A percentile compares a stretch with the other conserved stretches of the same genome.
Conservation (phyloP, 2,797 vertebrate species). For the Dromococcyx pavoninus region DNA sequence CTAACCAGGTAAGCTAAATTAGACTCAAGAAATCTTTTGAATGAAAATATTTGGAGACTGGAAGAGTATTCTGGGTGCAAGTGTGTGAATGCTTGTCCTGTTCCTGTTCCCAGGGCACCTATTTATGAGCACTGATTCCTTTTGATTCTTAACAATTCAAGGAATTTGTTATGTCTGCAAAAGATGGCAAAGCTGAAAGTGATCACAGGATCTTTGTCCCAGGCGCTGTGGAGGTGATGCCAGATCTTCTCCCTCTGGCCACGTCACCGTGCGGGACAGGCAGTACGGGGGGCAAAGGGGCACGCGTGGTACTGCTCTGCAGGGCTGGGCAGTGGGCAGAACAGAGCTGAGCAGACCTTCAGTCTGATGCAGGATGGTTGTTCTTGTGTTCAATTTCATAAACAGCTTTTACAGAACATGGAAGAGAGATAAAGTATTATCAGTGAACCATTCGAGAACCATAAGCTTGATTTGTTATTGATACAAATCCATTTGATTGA, state of each 20-base stretch:
- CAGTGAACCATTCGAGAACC: background rate
- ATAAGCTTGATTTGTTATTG: background rate
- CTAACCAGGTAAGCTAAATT: background rate
- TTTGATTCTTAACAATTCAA: background rate
- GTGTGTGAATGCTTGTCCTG: background rate
- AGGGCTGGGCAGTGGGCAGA: background rate
- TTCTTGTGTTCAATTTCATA: background rate
- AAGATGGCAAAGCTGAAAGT: background rate
- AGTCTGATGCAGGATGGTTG: background rate
- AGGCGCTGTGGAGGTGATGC: background rate
- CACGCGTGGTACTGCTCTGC: background rate
- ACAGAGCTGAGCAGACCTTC: background rate
- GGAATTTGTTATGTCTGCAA: background rate
- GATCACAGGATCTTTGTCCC: background rate
- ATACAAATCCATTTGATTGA: background rate
- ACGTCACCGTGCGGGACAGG: background rate
- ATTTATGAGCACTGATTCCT: background rate
- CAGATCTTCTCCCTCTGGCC: background rate
- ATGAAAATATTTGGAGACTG: background rate
- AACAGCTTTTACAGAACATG: background rate
- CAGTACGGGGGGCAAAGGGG: background rate
- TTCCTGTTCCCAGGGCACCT: background rate
- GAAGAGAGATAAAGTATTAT: background rate
- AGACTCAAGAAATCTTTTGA: background rate
- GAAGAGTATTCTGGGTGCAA: background rate